Conservation (phyloP, 2,888 invertebrate genomes). For the Agapostemon virescens region DNA sequence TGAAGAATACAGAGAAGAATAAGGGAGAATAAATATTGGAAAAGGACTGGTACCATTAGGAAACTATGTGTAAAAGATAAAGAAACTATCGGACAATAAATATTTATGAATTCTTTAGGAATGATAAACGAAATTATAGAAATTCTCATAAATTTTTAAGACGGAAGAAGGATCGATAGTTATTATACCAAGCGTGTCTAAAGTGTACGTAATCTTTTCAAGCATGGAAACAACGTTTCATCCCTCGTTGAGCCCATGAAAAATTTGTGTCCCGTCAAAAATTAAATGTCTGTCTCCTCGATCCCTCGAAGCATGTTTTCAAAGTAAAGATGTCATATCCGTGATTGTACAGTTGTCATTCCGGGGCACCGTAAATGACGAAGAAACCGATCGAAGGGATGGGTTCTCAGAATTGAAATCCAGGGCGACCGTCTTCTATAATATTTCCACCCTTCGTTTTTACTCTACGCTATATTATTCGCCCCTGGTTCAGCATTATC, state of each 20-base stretch:
- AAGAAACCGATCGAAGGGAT: conserved; percentile 61
- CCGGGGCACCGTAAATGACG: conserved; percentile 66
- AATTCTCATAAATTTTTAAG: background rate
- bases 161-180: background rate
- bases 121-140: too few relatives aligned
- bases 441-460: conserved; percentile 32
- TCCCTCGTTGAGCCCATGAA: conserved; percentile 37
- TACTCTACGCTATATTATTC: conserved; percentile 44
- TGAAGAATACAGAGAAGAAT: too few relatives aligned
- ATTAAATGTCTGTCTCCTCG: conserved; percentile 25
- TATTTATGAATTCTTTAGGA: too few relatives aligned
- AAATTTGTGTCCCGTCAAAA: conserved; percentile 47
- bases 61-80: too few relatives aligned
- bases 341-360: conserved; percentile 73
- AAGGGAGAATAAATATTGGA: too few relatives aligned
- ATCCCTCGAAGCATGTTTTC: conserved; percentile 52
- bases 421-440: conserved; percentile 62
- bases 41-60: too few relatives aligned
- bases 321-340: conserved; percentile 69
- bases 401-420: conserved; percentile 57
- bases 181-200: background rate
- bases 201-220: background rate
- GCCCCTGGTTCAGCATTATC: conserved; percentile 66
- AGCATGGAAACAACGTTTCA: conserved; percentile 19
- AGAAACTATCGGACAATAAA: too few relatives aligned